A percentile compares a stretch with the other conserved stretches of the same genome.
These are phyloP conservation scores for Anastatus disparis DNA, from an alignment of 1,140 invertebrate genomes.

Conservation along the genomic window DNA sequence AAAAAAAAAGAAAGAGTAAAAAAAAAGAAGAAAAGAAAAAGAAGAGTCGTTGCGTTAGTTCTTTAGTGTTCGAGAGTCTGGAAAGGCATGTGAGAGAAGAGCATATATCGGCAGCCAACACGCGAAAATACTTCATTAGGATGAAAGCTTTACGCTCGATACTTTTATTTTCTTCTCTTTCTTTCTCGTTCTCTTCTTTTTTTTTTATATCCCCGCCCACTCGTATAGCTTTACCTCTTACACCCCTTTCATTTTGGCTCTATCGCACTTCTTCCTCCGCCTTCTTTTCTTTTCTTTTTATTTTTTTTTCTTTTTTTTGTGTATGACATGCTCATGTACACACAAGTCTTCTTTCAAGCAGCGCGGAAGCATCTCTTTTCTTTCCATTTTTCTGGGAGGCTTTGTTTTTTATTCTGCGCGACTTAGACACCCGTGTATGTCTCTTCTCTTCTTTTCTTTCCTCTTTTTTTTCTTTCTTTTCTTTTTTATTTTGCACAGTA, in stretches of 20 bases:
- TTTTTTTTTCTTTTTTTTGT: not conserved
- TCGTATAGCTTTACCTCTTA: slow-evolving; percentile 30
- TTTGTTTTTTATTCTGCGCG: not conserved
- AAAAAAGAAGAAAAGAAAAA: not conserved
- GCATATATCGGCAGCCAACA: slow-evolving; percentile 40
- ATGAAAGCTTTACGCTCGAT: slow-evolving; percentile 55
- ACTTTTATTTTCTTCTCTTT: slow-evolving; percentile 42
- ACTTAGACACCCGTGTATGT: not conserved
- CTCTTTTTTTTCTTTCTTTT: no score
- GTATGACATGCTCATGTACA: not conserved
- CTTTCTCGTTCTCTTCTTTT: slow-evolving; percentile 25
- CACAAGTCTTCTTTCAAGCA: not conserved
- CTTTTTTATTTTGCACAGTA: no score
- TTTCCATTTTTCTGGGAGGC: slow-evolving; percentile 10
- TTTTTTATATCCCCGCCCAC: slow-evolving; percentile 35
- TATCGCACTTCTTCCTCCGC: slow-evolving; percentile 17
- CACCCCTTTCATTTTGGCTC: slow-evolving; percentile 29
- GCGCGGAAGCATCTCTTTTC: slow-evolving; percentile 36
- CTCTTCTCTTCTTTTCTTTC: not conserved
- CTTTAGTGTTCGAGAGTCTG: slow-evolving; percentile 34
- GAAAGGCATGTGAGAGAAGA: slow-evolving; percentile 9
- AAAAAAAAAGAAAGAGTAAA: not conserved
- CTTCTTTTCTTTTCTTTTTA: not conserved
- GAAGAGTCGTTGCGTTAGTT: slow-evolving; percentile 17
- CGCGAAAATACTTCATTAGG: slow-evolving; percentile 54